A percentile compares a stretch with the other conserved stretches of the same genome.
Conservation (phyloP, 2,888 invertebrate genomes). For the Ochropleura plecta region DNA sequence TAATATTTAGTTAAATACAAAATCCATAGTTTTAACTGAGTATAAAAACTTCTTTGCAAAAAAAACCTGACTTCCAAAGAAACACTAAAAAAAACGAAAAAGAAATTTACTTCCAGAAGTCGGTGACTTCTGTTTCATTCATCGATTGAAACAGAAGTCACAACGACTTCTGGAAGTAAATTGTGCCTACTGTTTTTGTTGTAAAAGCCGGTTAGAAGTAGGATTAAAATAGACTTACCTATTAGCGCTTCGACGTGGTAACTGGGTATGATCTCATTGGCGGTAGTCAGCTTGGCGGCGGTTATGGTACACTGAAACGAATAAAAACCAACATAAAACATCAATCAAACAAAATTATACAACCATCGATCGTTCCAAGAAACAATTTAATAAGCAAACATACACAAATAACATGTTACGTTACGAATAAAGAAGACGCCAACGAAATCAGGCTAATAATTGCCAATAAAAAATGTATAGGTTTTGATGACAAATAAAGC, state of each 20-base stretch:
- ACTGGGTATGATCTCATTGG: slow-evolving; percentile 88
- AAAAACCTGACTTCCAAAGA: too few relatives aligned
- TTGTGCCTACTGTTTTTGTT: too few relatives aligned
- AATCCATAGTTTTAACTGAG: neutral
- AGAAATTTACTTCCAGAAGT: too few relatives aligned
- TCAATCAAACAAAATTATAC: slow-evolving; percentile 22
- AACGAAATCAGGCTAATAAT: slow-evolving; percentile 61
- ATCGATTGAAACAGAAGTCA: too few relatives aligned
- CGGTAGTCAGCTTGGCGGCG: slow-evolving; percentile 90
- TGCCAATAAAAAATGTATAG: slow-evolving; percentile 63
- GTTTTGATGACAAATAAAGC: slow-evolving; percentile 78
- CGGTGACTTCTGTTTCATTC: too few relatives aligned
- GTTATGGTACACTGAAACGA: slow-evolving; percentile 83
- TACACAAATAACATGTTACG: slow-evolving; percentile 56
- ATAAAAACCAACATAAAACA: slow-evolving; percentile 41
- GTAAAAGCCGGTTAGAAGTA: neutral
- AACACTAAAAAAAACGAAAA: too few relatives aligned
- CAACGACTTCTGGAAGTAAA: too few relatives aligned
- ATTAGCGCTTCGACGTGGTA: slow-evolving; percentile 90
- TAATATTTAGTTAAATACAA: neutral
- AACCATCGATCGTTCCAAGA: slow-evolving; percentile 27
- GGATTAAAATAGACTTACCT: slow-evolving; percentile 78
- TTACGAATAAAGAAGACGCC: slow-evolving; percentile 51
- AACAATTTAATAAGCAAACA: slow-evolving; percentile 57
- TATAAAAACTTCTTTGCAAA: neutral